Percentiles rank a stretch among this genome's conserved stretches.
Evolutionary conservation across 2,113 vertebrate genomes (phyloP).

Genomic region (Alligator mississippiensis): DNA sequence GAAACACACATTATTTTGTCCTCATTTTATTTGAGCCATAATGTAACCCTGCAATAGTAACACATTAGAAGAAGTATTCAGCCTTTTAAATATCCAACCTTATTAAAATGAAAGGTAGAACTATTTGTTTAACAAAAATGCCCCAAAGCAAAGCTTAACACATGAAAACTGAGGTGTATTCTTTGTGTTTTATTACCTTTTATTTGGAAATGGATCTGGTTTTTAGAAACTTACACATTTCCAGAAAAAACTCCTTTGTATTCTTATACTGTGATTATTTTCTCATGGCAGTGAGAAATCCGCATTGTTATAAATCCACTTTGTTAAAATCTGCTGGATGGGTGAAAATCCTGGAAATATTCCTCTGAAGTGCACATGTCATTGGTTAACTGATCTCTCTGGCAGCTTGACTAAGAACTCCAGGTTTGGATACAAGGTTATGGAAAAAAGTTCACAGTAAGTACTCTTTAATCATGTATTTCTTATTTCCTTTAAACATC

Average conservation of each 20-base stretch:
- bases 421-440: not conserved
- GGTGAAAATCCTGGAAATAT: not conserved
- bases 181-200: not conserved
- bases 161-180: not conserved
- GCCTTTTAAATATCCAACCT: not conserved
- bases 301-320: slow-evolving; percentile 17
- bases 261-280: not conserved
- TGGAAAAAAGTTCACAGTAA: not conserved
- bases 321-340: slow-evolving; percentile 12
- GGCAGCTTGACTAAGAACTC: not conserved
- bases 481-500: not conserved
- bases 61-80: not conserved
- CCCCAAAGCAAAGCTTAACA: not conserved
- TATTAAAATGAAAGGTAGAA: not conserved
- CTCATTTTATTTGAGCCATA: not conserved
- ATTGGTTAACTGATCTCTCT: not conserved
- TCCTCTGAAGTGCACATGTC: not conserved
- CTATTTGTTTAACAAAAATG: not conserved
- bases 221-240: not conserved
- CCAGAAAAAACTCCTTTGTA: not conserved
- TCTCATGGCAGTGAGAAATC: not conserved
- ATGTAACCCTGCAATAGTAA: not conserved
- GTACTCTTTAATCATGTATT: not conserved
- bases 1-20: not conserved
- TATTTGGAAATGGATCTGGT: slow-evolving; percentile 4